Percentiles rank a stretch among this genome's conserved stretches.
Evolutionary conservation across 1,140 invertebrate genomes (phyloP).

Genomic region (Proctacanthus coquilletti): DNA sequence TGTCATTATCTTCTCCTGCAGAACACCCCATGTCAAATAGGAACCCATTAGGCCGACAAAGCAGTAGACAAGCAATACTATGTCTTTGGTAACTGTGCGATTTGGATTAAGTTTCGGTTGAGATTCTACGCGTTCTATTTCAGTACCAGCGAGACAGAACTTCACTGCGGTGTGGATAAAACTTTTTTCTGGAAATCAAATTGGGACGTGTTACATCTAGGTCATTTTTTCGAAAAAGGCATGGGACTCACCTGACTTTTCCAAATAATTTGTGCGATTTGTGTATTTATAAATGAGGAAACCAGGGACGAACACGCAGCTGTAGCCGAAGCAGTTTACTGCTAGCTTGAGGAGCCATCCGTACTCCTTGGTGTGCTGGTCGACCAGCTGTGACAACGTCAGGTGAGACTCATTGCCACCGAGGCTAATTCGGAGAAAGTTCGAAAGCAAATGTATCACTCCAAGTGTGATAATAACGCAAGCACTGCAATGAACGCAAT

Average conservation of each 20-base stretch:
- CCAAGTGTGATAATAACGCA: conserved; percentile 20
- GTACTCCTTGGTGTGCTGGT: conserved; percentile 32
- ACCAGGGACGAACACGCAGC: conserved; percentile 72
- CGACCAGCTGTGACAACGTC: conserved; percentile 24
- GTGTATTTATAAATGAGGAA: conserved; percentile 74
- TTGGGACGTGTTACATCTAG: no score
- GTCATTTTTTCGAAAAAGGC: conserved; percentile 2
- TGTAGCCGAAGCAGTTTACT: conserved; percentile 78
- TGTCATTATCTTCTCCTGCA: conserved; percentile 89
- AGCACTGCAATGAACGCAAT: conserved; percentile 12
- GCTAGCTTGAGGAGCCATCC: conserved; percentile 62
- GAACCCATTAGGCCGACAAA: conserved; percentile 77
- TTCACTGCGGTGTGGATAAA: conserved; percentile 38
- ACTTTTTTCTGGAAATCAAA: conserved; percentile 31
- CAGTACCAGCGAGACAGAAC: conserved; percentile 45
- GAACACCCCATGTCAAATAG: conserved; percentile 85
- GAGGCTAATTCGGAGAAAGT: conserved; percentile 16
- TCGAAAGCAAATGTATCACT: conserved; percentile 25
- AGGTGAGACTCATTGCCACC: conserved; percentile 16
- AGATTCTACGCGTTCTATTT: conserved; percentile 6
- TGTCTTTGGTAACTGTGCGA: conserved; percentile 37
- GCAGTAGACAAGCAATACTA: conserved; percentile 54
- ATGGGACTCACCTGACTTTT: conserved; percentile 51
- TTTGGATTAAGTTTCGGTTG: conserved; percentile 13
- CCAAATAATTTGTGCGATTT: conserved; percentile 61